Conservation (phyloP, 2,113 vertebrate genomes). For the Epinephelus fuscoguttatus region DNA sequence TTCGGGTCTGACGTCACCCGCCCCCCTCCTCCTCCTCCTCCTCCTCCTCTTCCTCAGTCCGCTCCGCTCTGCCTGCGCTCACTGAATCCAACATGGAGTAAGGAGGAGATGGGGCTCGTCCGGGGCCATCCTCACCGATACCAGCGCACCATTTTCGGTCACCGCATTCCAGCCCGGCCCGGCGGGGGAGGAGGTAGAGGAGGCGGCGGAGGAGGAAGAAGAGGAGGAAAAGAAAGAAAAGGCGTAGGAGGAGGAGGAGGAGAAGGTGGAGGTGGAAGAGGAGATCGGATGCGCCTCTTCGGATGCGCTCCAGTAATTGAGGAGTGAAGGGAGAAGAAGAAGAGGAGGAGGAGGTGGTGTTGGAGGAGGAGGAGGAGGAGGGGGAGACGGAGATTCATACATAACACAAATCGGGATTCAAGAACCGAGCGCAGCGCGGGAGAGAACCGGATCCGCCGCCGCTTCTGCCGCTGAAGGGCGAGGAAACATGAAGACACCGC, state of each 20-base stretch:
- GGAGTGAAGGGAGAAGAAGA: slow-evolving; percentile 29
- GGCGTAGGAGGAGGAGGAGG: slow-evolving; percentile 17
- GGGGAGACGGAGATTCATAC: slow-evolving; percentile 9
- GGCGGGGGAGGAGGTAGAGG: slow-evolving; percentile 39
- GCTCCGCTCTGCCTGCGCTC: slow-evolving; percentile 56
- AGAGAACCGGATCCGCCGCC: slow-evolving; percentile 7
- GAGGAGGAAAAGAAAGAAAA: neutral
- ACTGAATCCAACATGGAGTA: slow-evolving; percentile 92
- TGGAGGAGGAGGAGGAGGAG: slow-evolving; percentile 5
- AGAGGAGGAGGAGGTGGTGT: neutral
- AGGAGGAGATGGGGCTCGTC: slow-evolving; percentile 91
- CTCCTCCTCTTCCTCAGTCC: slow-evolving; percentile 22
- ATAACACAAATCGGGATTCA: too few species aligned
- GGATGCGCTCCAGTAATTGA: slow-evolving; percentile 51
- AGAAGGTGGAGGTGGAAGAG: slow-evolving; percentile 9
- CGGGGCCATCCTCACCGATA: slow-evolving; percentile 87
- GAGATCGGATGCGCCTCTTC: slow-evolving; percentile 38
- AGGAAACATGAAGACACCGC: slow-evolving; percentile 87
- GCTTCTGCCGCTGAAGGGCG: slow-evolving; percentile 32
- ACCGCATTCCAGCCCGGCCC: slow-evolving; percentile 53
- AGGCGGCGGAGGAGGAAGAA: slow-evolving; percentile 20
- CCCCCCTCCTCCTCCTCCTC: slow-evolving; percentile 31
- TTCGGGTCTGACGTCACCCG: slow-evolving; percentile 83
- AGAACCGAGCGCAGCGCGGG: too few species aligned
- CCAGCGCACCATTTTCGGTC: slow-evolving; percentile 71